Percentiles rank a stretch among this genome's conserved stretches.
Evolutionary conservation across 2,888 invertebrate genomes (phyloP).

Genomic region (Eristalinus aeneus): DNA sequence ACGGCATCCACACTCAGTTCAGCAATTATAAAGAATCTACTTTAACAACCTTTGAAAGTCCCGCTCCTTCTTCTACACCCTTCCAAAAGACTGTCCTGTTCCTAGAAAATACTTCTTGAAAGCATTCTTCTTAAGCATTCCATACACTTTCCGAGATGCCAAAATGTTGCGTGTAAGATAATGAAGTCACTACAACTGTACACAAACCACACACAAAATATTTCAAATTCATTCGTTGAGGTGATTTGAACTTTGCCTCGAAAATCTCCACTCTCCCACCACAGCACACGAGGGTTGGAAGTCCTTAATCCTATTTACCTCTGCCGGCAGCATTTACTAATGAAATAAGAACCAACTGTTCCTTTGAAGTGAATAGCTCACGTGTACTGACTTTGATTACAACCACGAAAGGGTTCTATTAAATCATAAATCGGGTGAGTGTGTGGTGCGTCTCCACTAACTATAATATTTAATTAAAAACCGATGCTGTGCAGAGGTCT

Average conservation of each 20-base stretch:
- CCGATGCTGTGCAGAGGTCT: neutral
- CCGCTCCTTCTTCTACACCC: too few relatives aligned
- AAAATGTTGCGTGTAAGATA: neutral
- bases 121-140: too few relatives aligned
- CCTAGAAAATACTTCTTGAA: too few relatives aligned
- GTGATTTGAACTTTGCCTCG: constrained; percentile 1
- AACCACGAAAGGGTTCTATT: neutral
- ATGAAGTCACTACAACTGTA: neutral
- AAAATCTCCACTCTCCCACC: neutral
- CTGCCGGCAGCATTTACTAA: constrained; percentile 15
- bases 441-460: neutral
- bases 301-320: constrained; percentile 15
- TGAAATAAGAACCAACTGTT: constrained; percentile 5
- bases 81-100: too few relatives aligned
- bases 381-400: neutral
- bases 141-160: too few relatives aligned
- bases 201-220: neutral
- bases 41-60: too few relatives aligned
- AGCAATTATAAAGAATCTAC: too few relatives aligned
- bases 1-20: too few relatives aligned
- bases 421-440: neutral
- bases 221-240: constrained; percentile 11
- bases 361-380: constrained; percentile 9
- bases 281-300: neutral
- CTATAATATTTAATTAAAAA: constrained; percentile 22